Base-by-base conservation (phyloP, 2,797 vertebrate species). In the Enteromius paludinosus region DNA sequence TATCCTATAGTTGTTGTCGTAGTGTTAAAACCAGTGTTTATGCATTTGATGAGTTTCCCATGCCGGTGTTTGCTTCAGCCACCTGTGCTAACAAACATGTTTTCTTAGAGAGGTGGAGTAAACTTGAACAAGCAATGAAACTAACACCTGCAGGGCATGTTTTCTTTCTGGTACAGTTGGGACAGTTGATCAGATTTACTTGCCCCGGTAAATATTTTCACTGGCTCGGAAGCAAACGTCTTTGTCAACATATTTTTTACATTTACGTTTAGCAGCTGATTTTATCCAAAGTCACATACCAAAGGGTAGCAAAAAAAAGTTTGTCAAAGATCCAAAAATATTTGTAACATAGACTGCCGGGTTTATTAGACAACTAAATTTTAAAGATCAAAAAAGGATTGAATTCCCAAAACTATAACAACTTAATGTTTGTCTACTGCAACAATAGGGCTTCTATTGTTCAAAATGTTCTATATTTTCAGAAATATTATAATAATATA, bases 61-160 rank as follows among this genome's bases (percentile, higher is more conserved):
- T 35, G 68, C 45, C 14, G 5, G n/a, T 28, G 52, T 78, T 70
- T 79, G 47, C 61, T 79, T 79, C 7, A 23, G 9, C 41, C 81
- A 83, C 71, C 81, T 84, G 78, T 64, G 61, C 56, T 84, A 79
- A 83, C 64, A 80, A 61, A 64, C 47, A 41, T 41, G 65, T 76
- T 83, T 83, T 79, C 79, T 70, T 81, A 38, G 65, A 65, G 64
- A 59, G 56, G 17, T 61, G 47, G 35, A 14, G 64, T 33, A 33
- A 41, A 52, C 47, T 62, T 80, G 54, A 80, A 71, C 54, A 70
- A 79, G 23, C 33, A 20, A 66, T 1, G 28, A 35, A 23, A 69
- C 23, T 10, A 68, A 56, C 65, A 18, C 20, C 17, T 54, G 28
- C 25, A 35, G 47, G 28, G 20, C 52, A 33, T 12, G 52, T 73